A percentile compares a stretch with the other conserved stretches of the same genome.
Evolutionary conservation across 2,888 invertebrate genomes (phyloP).

Genomic region (Drosophila flavopinicola): DNA sequence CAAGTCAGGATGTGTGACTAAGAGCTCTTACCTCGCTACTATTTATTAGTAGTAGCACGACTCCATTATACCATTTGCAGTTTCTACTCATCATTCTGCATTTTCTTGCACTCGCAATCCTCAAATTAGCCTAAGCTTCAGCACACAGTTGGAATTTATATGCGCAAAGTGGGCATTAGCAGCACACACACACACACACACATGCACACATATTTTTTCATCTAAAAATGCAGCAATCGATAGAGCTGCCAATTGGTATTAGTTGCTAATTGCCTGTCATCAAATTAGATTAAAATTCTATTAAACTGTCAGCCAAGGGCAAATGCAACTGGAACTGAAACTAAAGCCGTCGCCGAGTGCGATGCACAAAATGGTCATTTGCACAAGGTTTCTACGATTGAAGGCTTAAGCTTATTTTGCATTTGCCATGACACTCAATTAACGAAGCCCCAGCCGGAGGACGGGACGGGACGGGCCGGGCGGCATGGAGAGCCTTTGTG

Average conservation of each 20-base stretch:
- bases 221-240: slow-evolving; percentile 16
- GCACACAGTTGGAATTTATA: neutral
- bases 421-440: slow-evolving; percentile 60
- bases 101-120: neutral
- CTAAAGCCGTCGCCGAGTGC: slow-evolving; percentile 19
- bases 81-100: neutral
- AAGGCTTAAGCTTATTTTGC: slow-evolving; percentile 56
- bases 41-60: neutral
- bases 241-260: slow-evolving; percentile 18
- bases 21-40: neutral
- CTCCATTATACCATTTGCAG: neutral
- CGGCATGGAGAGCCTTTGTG: neutral
- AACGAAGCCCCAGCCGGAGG: slow-evolving; percentile 29
- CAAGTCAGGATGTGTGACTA: no score
- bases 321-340: slow-evolving; percentile 52
- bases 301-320: slow-evolving; percentile 45
- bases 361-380: slow-evolving; percentile 30
- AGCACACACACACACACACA: neutral
- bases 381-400: slow-evolving; percentile 35
- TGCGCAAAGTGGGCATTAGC: neutral
- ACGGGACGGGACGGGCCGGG: neutral
- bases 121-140: neutral
- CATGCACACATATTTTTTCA: neutral
- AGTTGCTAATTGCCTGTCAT: slow-evolving; percentile 56
- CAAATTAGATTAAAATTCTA: slow-evolving; percentile 63